Evolutionary conservation across 2,888 invertebrate genomes (phyloP), one percentile per base, ranked within the genome.

Genomic region (Priocnemis perturbator): DNA sequence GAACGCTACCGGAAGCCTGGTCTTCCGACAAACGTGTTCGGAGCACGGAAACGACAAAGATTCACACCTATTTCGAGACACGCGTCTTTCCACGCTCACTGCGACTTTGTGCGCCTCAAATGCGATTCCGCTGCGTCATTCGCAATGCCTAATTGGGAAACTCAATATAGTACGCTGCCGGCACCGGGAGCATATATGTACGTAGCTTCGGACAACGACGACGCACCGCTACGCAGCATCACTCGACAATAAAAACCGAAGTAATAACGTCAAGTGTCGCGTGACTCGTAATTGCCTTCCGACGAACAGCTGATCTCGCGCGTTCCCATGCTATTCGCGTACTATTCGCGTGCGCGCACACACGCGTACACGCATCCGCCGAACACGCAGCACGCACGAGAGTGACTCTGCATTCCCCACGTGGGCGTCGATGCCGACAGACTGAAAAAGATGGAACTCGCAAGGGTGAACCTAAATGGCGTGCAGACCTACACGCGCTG

Each of bases 301-400:
- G 68, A 78, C 75, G 59, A 76, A 78, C 76, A 78, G 78, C 78
- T 78, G 78, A 78, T 78, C 76, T 71, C 55, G 60, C 67, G 60
- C 69, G 67, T 59, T 37, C 37, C 59, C 60, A 23, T 56, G 30
- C 57, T 58, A 53, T 62, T 48, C 57, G 21, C 21, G 44, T 48
- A 56, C 60, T 17, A 50, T 17, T 20, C 50, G 50, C 50, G 17
- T 50, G 50, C 50, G 50, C 7, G 3, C 26, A 26, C 26, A 26
- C 26, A 37, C 11, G 14, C 37, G 7, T 9, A 37, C 37, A 37
- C 7, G 7, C 7, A 37, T 37, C 7, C 26, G 26, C 26, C 23
- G 11, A 19, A 17, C 50, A 15, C n/a, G 20, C 50, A 17, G 17
- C 47, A 17, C 15, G 3, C 19, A 50, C 50, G 50, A 9, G 19